phyloP scores from a whole-genome alignment of 1,140 invertebrate species.

The Zaprionus vittiger region DNA sequence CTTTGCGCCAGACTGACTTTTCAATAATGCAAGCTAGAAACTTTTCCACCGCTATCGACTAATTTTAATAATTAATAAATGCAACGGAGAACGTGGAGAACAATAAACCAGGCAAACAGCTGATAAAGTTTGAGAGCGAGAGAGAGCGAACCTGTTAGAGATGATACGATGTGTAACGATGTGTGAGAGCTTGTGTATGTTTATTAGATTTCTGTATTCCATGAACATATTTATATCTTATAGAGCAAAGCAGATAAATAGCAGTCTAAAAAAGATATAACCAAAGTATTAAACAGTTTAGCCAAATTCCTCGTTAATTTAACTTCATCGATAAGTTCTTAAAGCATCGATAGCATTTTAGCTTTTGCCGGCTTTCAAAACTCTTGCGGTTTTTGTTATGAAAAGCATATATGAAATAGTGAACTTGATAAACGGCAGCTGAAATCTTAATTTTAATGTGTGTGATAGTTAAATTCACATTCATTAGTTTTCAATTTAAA shows the following conservation, averaged over 20 bases:
- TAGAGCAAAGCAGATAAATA: neutral
- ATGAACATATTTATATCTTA: neutral
- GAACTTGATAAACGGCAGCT: neutral
- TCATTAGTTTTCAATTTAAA: neutral
- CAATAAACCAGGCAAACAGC: slow-evolving; percentile 38
- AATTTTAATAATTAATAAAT: neutral
- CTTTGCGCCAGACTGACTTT: neutral
- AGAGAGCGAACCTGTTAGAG: slow-evolving; percentile 1
- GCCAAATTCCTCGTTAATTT: neutral
- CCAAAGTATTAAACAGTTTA: neutral
- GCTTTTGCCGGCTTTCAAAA: neutral
- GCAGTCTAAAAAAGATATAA: neutral
- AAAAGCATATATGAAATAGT: neutral
- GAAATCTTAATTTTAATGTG: neutral
- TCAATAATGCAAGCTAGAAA: neutral
- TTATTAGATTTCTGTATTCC: neutral
- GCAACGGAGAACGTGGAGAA: neutral
- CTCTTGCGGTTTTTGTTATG: neutral
- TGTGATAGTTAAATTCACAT: neutral
- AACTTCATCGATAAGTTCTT: neutral
- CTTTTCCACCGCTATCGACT: neutral
- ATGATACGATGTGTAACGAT: neutral
- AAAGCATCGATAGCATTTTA: neutral
- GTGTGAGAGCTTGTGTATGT: neutral
- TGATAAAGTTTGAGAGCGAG: slow-evolving; percentile 37